phyloP scores from a whole-genome alignment of 2,797 vertebrate species.

The Myotis myotis region DNA sequence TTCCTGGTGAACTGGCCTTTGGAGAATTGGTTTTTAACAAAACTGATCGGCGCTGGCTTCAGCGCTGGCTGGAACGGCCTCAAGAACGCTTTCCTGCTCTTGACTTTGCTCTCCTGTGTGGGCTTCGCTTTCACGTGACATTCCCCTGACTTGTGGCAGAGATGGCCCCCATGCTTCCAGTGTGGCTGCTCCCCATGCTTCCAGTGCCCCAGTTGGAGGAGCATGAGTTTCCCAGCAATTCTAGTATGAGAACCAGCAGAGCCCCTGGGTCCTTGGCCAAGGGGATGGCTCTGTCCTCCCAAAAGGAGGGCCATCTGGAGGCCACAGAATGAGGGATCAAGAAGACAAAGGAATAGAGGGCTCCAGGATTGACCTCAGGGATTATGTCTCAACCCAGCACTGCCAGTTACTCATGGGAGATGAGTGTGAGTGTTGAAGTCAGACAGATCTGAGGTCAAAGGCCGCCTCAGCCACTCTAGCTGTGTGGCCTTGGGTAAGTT shows the following conservation, averaged over 20 bases:
- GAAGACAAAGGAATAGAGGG: not conserved
- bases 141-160: not conserved
- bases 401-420: not conserved
- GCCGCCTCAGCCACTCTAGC: not conserved
- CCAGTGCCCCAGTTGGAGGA: not conserved
- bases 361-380: not conserved
- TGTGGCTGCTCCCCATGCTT: not conserved
- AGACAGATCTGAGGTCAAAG: not conserved
- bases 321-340: not conserved
- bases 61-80: not conserved
- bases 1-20: not conserved
- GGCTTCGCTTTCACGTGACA: not conserved
- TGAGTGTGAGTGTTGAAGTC: accelerated
- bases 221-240: not conserved
- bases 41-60: not conserved
- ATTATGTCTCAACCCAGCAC: not conserved
- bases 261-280: no score
- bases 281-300: not conserved
- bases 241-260: not conserved
- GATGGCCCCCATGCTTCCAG: not conserved
- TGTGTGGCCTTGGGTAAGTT: not conserved
- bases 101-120: not conserved
- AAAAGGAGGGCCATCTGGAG: not conserved
- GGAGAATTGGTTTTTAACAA: not conserved
- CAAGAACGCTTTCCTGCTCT: not conserved